phyloP scores from a whole-genome alignment of 1,140 invertebrate genomes.

The Tetragnatha versicolor region DNA sequence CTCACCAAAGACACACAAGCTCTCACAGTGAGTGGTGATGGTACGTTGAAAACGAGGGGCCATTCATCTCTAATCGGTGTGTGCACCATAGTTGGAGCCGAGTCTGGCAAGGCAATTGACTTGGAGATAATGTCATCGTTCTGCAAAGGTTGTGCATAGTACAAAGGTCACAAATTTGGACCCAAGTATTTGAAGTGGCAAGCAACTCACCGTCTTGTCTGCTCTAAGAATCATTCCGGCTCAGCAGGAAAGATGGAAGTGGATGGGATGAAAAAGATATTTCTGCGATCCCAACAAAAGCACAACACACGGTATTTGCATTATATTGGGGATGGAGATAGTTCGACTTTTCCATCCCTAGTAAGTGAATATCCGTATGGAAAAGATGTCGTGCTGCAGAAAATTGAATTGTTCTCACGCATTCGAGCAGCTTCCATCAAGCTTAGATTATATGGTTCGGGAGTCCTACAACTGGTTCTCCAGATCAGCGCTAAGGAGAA shows the following conservation, averaged over 20 bases:
- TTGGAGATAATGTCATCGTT: not conserved
- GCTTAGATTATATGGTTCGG: no score
- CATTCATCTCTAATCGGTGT: not conserved
- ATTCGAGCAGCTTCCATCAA: no score
- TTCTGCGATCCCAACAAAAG: no score
- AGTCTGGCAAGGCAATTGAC: not conserved
- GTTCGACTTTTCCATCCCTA: no score
- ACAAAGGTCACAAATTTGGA: not conserved
- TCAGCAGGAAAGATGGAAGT: conserved; percentile 15
- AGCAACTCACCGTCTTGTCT: not conserved
- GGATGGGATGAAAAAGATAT: not conserved
- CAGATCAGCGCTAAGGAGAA: no score
- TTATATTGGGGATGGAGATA: no score
- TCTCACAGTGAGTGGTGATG: no score
- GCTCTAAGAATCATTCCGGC: not conserved
- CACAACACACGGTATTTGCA: no score
- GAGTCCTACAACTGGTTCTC: no score
- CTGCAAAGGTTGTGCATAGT: not conserved
- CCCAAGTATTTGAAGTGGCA: not conserved
- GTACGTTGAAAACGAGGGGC: no score
- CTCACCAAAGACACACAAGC: no score
- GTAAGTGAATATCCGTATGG: conserved; percentile 44
- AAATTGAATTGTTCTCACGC: no score
- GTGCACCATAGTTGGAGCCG: not conserved
- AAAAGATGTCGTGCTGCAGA: not conserved